Conservation (phyloP, 2,113 vertebrate genomes). For the Laterallus jamaicensis region DNA sequence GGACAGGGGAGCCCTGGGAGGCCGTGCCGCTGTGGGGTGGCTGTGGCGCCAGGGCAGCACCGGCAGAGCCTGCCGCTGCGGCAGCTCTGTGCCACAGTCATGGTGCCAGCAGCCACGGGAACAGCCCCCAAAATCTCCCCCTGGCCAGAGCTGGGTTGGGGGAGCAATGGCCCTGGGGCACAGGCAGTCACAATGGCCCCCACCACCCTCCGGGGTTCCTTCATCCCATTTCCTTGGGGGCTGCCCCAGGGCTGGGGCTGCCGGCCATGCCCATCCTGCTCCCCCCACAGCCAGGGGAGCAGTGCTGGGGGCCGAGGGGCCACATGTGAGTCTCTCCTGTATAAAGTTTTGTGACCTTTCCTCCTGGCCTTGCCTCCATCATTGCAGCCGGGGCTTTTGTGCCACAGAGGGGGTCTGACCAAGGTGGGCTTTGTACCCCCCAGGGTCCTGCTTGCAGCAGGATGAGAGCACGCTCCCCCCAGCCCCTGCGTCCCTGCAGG, state of each 20-base stretch:
- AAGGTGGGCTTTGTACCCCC: accelerated
- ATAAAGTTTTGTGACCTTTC: constrained; percentile 61
- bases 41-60: accelerated
- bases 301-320: neutral
- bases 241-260: neutral
- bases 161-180: accelerated
- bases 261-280: accelerated
- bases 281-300: accelerated
- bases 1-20: neutral
- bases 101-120: neutral
- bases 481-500: accelerated
- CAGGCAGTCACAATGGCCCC: neutral
- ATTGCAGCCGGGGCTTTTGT: accelerated
- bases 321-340: neutral
- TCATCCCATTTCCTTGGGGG: accelerated
- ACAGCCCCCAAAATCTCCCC: neutral
- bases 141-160: neutral
- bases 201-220: neutral
- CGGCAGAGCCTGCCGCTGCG: neutral
- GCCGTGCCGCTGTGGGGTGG: neutral
- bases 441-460: accelerated
- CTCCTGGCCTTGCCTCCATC: accelerated
- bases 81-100: accelerated
- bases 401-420: accelerated
- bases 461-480: no score